Conservation (phyloP, 2,797 vertebrate species). For the Nannoperca obscura region DNA sequence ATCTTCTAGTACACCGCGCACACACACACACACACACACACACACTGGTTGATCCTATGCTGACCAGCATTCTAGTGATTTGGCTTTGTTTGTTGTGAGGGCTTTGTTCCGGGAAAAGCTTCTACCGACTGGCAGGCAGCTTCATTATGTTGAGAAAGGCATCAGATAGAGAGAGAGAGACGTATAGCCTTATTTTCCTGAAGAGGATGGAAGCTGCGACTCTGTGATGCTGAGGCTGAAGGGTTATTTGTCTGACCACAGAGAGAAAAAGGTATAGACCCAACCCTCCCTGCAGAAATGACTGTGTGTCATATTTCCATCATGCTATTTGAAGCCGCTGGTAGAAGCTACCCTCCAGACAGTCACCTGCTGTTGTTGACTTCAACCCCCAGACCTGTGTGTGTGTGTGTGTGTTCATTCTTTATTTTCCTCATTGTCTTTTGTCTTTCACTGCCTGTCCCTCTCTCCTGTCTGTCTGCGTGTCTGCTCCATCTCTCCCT, state of each 20-base stretch:
- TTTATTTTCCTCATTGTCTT: slow-evolving; percentile 22
- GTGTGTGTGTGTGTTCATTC: slow-evolving; percentile 25
- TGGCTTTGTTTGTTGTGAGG: too few relatives aligned
- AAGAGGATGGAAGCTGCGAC: slow-evolving; percentile 44
- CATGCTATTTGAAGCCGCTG: slow-evolving; percentile 61
- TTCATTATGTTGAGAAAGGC: slow-evolving; percentile 36
- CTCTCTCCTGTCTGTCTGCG: not conserved
- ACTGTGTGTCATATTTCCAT: slow-evolving; percentile 48
- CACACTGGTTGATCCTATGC: slow-evolving; percentile 54
- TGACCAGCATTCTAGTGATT: slow-evolving; percentile 6
- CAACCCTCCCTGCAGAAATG: slow-evolving; percentile 36
- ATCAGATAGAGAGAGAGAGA: slow-evolving; percentile 35
- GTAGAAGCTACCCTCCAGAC: slow-evolving; percentile 60
- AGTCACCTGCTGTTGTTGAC: slow-evolving; percentile 70
- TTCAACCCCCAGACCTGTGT: slow-evolving; percentile 34
- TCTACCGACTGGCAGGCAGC: not conserved
- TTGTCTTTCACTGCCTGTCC: slow-evolving; percentile 13
- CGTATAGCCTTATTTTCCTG: slow-evolving; percentile 51
- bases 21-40: slow-evolving; percentile 34
- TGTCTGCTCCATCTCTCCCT: slow-evolving; percentile 31
- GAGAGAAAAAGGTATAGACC: slow-evolving; percentile 31
- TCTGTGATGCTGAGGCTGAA: slow-evolving; percentile 48
- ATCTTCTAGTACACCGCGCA: slow-evolving; percentile 53
- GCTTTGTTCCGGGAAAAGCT: slow-evolving; percentile 33
- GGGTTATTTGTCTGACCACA: slow-evolving; percentile 62